A percentile compares a stretch with the other conserved stretches of the same genome.
These are phyloP conservation scores for Parasteatoda lunata DNA, from an alignment of 2,888 invertebrate genomes.

Conservation along the genomic window DNA sequence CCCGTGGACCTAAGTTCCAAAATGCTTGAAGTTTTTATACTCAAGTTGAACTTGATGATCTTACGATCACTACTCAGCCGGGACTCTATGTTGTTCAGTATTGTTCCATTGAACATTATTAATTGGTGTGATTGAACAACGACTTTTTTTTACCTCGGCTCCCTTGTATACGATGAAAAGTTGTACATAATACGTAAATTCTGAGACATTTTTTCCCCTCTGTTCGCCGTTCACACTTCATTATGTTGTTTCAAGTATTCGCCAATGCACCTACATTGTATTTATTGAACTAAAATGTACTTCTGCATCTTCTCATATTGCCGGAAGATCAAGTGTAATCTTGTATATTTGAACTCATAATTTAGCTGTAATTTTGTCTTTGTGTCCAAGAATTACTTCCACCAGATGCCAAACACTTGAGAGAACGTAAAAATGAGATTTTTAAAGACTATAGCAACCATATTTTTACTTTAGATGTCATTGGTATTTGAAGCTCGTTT, in stretches of 20 bases:
- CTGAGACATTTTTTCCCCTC: slow-evolving; percentile 11
- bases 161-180: slow-evolving; percentile 9
- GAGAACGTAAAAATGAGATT: background rate
- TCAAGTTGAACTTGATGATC: slow-evolving; percentile 14
- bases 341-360: background rate
- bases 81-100: background rate
- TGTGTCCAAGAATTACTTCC: slow-evolving; percentile 13
- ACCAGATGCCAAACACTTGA: slow-evolving; percentile 29
- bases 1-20: slow-evolving; percentile 9
- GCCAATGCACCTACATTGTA: slow-evolving; percentile 47
- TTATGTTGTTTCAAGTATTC: slow-evolving; percentile 26
- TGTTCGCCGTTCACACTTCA: slow-evolving; percentile 30
- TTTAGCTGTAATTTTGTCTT: slow-evolving; percentile 13
- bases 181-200: slow-evolving; percentile 38
- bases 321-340: background rate
- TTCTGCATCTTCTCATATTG: slow-evolving; percentile 34
- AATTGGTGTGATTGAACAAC: background rate
- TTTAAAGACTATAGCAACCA: too few relatives aligned
- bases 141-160: background rate
- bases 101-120: too few relatives aligned
- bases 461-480: too few relatives aligned
- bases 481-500: too few relatives aligned
- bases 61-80: slow-evolving; percentile 1
- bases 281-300: slow-evolving; percentile 36
- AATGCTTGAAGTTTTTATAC: slow-evolving; percentile 19